Base-by-base conservation (phyloP, 2,888 invertebrate species). In the Ophraella communa region DNA sequence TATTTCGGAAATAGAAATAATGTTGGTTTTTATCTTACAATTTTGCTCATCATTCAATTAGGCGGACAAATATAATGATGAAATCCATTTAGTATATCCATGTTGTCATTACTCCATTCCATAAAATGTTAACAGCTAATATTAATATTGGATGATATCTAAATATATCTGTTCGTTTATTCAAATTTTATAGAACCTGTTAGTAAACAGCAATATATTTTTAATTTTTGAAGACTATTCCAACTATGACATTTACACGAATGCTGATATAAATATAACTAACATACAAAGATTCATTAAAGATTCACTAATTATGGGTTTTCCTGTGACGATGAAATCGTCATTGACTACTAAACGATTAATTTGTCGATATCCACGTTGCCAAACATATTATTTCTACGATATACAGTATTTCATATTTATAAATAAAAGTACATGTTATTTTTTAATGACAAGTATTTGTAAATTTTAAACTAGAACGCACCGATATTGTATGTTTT, bases 271-370 rank as follows among this genome's bases (percentile, higher is more conserved):
- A 52, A 47, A 51, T 52, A 52, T 60, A 57, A 65, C 62, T 53
- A 54, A 54, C 27, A 21, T 7, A 30, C 20, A 18, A 42, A 35
- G 27, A 10, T 39, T 7, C 5, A 14, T 5, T 39, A 14, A 39
- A 14, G 14, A 39, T 51, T 55, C 55, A 51, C 30, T 57, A 56
- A 52, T 30, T 24, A 57, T 53, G 67, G 67, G 55, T 63, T 63
- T 67, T 51, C 67, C 67, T 59, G 63, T 67, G 67, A 67, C 67
- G 67, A 59, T 67, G 67, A 67, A 62, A 64, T 64, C 18, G 21
- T 51, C 14, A 24, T 57, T 55, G 54, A 58, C 47, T 49, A 62
- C 45, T 49, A 11, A 14, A 61, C 56, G 7, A 14, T 51, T 5
- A 7, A 4, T 30, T 11, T 14, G 39, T 39, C 8, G 39, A 39